Evolutionary conservation across 2,888 invertebrate species (phyloP).

Genomic region (Molorchus minor): DNA sequence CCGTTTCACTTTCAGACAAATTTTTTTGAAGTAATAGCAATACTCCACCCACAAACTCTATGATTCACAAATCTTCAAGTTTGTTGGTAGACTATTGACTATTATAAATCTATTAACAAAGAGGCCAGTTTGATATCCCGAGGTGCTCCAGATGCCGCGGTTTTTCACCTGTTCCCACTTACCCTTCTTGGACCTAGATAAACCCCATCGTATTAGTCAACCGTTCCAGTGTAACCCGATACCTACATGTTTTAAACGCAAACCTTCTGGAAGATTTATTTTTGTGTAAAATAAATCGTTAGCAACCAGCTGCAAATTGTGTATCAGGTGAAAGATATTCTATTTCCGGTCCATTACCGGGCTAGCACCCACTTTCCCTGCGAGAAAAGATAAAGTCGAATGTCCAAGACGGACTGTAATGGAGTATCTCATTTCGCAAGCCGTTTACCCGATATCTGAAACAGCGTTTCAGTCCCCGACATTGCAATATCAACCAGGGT

Average conservation of each 20-base stretch:
- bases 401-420: slow-evolving; percentile 46
- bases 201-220: no score
- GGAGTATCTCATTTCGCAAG: slow-evolving; percentile 52
- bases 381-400: slow-evolving; percentile 49
- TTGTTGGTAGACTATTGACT: no score
- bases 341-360: slow-evolving; percentile 53
- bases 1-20: no score
- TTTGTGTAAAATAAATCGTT: slow-evolving; percentile 23
- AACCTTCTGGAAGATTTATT: slow-evolving; percentile 17
- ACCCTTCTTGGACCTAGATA: no score
- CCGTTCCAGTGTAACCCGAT: slow-evolving; percentile 1
- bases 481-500: not conserved
- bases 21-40: no score
- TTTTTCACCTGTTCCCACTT: no score
- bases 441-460: slow-evolving; percentile 44
- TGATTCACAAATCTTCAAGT: no score
- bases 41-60: no score
- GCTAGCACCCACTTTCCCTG: slow-evolving; percentile 47
- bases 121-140: no score
- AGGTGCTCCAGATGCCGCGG: no score
- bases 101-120: no score
- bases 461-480: slow-evolving; percentile 10
- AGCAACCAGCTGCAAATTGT: slow-evolving; percentile 22
- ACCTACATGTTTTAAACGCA: not conserved
- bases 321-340: slow-evolving; percentile 30